phyloP scores from a whole-genome alignment of 1,140 invertebrate genomes.

The Trachymyrmex septentrionalis region DNA sequence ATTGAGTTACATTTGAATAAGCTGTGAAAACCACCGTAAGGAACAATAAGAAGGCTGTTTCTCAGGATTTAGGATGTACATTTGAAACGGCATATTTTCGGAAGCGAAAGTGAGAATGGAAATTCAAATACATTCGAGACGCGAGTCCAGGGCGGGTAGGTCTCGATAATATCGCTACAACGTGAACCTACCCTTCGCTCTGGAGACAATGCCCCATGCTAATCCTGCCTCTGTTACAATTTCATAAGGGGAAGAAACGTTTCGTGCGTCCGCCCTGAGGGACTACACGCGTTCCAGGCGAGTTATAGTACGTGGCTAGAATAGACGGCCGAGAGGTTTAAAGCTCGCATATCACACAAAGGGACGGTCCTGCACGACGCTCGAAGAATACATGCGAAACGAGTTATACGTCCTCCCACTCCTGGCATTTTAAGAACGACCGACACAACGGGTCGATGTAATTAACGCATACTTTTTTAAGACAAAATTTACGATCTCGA shows the following conservation, averaged over 20 bases:
- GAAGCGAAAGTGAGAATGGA: slow-evolving; percentile 49
- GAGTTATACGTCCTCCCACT: slow-evolving; percentile 27
- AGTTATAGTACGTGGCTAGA: slow-evolving; percentile 71
- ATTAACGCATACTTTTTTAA: slow-evolving; percentile 21
- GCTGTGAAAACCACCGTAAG: too few relatives aligned
- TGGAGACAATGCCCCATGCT: slow-evolving; percentile 78
- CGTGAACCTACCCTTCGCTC: slow-evolving; percentile 54
- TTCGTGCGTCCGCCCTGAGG: slow-evolving; percentile 66
- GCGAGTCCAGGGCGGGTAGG: slow-evolving; percentile 56
- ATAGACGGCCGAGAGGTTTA: slow-evolving; percentile 56
- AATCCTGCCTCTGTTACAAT: slow-evolving; percentile 80
- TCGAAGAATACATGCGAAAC: slow-evolving; percentile 62
- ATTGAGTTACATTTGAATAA: not conserved
- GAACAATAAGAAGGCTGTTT: not conserved
- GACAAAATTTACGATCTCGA: not conserved
- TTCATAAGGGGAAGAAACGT: slow-evolving; percentile 78
- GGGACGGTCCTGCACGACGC: slow-evolving; percentile 48
- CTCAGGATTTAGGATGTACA: slow-evolving; percentile 31
- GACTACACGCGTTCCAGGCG: slow-evolving; percentile 63
- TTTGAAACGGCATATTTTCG: slow-evolving; percentile 42
- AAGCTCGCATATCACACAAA: slow-evolving; percentile 60
- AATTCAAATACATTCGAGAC: slow-evolving; percentile 22
- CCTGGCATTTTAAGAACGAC: slow-evolving; percentile 30
- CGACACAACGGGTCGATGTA: slow-evolving; percentile 14
- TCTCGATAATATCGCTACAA: slow-evolving; percentile 69